Conservation (phyloP, 2,797 vertebrate genomes). For the Hippoglossus hippoglossus region DNA sequence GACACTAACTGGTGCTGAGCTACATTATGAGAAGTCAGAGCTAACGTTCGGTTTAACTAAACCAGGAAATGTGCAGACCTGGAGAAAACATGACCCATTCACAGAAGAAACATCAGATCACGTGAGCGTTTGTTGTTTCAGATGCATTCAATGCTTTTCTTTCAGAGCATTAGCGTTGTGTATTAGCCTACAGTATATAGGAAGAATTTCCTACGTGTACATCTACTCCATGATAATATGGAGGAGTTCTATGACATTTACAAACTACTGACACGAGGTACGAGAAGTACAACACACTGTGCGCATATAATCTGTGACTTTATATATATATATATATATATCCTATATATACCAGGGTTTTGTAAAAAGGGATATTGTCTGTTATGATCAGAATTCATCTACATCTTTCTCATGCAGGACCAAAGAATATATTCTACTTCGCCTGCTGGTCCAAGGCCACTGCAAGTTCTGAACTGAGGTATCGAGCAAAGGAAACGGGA, state of each 20-base stretch:
- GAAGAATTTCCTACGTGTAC: conserved; percentile 65
- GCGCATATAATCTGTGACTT: conserved; percentile 49
- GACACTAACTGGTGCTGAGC: conserved; percentile 1
- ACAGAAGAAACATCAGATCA: conserved; percentile 57
- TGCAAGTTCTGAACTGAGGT: conserved; percentile 69
- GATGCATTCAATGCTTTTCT: conserved; percentile 51
- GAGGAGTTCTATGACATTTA: conserved; percentile 72
- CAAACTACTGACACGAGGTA: conserved; percentile 61
- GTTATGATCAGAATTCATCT: conserved; percentile 26
- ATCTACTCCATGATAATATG: conserved; percentile 70
- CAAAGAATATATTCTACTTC: conserved; percentile 37
- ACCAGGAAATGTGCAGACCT: neutral
- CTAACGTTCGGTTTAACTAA: conserved; percentile 7
- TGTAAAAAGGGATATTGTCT: conserved; percentile 60
- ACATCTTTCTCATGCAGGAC: conserved; percentile 56
- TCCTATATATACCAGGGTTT: conserved; percentile 43
- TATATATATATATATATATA: conserved; percentile 26
- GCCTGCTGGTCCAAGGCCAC: conserved; percentile 69
- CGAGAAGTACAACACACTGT: conserved; percentile 48
- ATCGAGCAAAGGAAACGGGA: conserved; percentile 60
- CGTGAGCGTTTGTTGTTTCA: conserved; percentile 45
- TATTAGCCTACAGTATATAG: conserved; percentile 42
- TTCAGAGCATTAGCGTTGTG: conserved; percentile 46
- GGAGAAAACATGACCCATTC: conserved; percentile 42
- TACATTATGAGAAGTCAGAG: conserved; percentile 26